Base-by-base conservation (phyloP, 2,113 vertebrate species). In the Crypturellus undulatus region DNA sequence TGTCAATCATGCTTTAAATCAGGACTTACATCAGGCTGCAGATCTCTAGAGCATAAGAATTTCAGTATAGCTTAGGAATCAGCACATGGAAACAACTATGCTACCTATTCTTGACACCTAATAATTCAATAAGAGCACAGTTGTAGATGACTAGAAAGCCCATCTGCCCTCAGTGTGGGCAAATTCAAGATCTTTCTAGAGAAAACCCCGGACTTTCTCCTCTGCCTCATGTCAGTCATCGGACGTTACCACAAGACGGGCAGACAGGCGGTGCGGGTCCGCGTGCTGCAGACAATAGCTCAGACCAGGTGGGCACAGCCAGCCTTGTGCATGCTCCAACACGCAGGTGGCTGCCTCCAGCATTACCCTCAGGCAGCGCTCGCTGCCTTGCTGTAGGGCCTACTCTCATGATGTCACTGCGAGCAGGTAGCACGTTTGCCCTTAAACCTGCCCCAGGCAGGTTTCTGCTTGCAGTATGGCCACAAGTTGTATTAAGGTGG, bases 1-100 rank as follows among this genome's bases (percentile, higher is more conserved):
- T 13, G 60, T 64, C 52, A 69, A 7, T 49, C 16, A 45, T 26
- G 40, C 40, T 90, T 79, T 83, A 49, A 69, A 83, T 63, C 40
- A 63, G 45, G 56, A 89, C 40, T 79, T 85, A 54, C 30, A 58
- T 62, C 69, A 79, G 21, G 28, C 15, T 63, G 40, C 4, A n/a
- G 21, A 65, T 16, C 54, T 32, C 38, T 25, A 63, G 67, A 81
- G 72, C 54, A 71, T 38, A 79, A 63, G 36, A 62, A 76, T 75
- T 4, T 76, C 28, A 28, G 19, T 15, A 47, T 40, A 40, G 52
- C 30, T 85, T 73, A 56, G 18, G 49, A 72, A 63, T 38, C 56
- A 30, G 32, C 24, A 10, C 62, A 45, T 0, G 0, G 52, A 32
- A 90, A 34, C 7, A 69, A 19, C 19, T 58, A 43, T 9, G 24